Conservation (phyloP, 2,797 vertebrate genomes). For the Fratercula arctica region DNA sequence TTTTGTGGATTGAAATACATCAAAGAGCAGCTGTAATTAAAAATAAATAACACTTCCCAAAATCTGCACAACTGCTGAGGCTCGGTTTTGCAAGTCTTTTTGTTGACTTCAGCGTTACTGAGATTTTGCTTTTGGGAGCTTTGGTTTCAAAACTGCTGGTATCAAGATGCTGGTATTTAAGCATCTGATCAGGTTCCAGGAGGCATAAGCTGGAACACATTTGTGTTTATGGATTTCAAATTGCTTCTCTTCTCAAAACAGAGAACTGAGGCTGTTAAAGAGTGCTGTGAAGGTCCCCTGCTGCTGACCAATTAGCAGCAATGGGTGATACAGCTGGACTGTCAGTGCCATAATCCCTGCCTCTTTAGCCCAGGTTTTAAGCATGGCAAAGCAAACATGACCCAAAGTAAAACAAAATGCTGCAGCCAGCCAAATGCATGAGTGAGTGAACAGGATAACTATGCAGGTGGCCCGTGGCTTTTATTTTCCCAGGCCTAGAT, state of each 20-base stretch:
- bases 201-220: not conserved
- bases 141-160: not conserved
- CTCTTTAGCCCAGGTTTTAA: slow-evolving; percentile 32
- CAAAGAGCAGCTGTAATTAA: not conserved
- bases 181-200: not conserved
- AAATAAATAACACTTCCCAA: not conserved
- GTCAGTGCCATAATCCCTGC: slow-evolving; percentile 22
- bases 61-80: not conserved
- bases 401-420: slow-evolving; percentile 47
- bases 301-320: slow-evolving; percentile 47
- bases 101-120: not conserved
- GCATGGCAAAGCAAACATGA: slow-evolving; percentile 51
- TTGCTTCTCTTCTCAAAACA: not conserved
- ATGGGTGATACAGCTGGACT: slow-evolving; percentile 2
- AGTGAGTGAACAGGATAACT: slow-evolving; percentile 60
- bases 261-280: not conserved
- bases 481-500: slow-evolving; percentile 49
- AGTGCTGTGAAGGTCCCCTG: slow-evolving; percentile 2
- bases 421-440: slow-evolving; percentile 47
- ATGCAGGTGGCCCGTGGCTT: slow-evolving; percentile 61
- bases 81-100: not conserved
- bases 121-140: not conserved
- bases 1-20: not conserved
- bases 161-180: not conserved
- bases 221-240: not conserved